A percentile compares a stretch with the other conserved stretches of the same genome.
phyloP scores from a whole-genome alignment of 2,113 vertebrate genomes.

The Serinus canaria region DNA sequence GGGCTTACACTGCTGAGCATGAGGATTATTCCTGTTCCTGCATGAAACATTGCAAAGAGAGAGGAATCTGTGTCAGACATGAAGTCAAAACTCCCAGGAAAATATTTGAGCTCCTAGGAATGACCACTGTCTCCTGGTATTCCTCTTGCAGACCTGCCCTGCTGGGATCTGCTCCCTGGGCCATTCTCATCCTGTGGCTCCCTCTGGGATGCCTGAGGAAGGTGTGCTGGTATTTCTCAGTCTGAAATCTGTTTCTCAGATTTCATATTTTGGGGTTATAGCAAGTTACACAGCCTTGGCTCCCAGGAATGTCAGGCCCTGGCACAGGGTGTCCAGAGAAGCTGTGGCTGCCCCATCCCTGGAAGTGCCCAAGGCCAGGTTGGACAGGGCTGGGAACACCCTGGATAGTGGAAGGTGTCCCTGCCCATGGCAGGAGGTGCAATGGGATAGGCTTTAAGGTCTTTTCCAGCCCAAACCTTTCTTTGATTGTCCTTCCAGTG shows the following conservation, averaged over 20 bases:
- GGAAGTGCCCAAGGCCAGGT: background rate
- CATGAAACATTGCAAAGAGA: background rate
- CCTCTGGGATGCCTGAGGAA: background rate
- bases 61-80: background rate
- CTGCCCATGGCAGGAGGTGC: background rate
- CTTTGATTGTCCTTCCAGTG: background rate
- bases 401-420: background rate
- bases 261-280: background rate
- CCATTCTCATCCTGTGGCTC: background rate
- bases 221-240: background rate
- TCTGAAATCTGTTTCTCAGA: no score
- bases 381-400: accelerated
- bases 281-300: background rate
- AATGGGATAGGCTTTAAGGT: background rate
- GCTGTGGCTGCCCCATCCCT: background rate
- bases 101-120: background rate
- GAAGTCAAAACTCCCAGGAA: background rate
- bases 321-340: background rate
- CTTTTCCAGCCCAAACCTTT: background rate
- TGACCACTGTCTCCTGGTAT: background rate
- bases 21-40: background rate
- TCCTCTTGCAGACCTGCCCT: background rate
- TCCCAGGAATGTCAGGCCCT: background rate
- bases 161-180: background rate
- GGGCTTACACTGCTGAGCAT: background rate